Percentiles rank a stretch among this genome's conserved stretches.
Conservation (phyloP, 23 tunicate species). For the Botrylloides violaceus region DNA sequence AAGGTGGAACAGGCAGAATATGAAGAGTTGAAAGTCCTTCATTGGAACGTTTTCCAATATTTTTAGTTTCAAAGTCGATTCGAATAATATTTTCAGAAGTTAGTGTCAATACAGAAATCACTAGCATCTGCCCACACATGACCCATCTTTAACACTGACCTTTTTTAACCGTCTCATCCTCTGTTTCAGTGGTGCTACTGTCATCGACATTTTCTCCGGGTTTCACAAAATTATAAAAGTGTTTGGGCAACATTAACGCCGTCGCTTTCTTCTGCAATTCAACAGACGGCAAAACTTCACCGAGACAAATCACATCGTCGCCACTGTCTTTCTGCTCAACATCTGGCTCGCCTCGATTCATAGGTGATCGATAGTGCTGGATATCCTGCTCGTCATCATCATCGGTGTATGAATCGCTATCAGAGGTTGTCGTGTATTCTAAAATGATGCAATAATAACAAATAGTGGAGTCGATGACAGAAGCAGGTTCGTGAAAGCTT, state of each 20-base stretch:
- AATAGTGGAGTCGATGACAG: too few relatives aligned
- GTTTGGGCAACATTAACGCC: slow-evolving; percentile 20
- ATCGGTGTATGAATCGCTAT: background rate
- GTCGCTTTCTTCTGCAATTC: slow-evolving; percentile 71
- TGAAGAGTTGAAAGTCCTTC: too few relatives aligned
- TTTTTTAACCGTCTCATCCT: background rate
- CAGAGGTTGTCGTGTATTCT: background rate
- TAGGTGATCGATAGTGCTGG: background rate
- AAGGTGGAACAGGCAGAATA: too few relatives aligned
- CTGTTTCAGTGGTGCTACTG: background rate
- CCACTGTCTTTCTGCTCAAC: background rate
- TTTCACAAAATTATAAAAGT: slow-evolving; percentile 23
- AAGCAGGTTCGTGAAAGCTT: too few relatives aligned
- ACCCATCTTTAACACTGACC: too few relatives aligned
- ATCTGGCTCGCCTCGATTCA: background rate
- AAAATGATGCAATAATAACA: too few relatives aligned
- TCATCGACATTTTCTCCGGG: slow-evolving; percentile 3
- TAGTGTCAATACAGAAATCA: too few relatives aligned
- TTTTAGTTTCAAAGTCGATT: too few relatives aligned
- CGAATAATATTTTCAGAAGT: too few relatives aligned
- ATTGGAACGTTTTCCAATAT: too few relatives aligned
- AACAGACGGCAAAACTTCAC: slow-evolving; percentile 62
- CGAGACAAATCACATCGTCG: slow-evolving; percentile 55
- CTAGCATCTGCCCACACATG: too few relatives aligned
- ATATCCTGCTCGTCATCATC: background rate